Percentiles rank a stretch among this genome's conserved stretches.
These are phyloP conservation scores for Siniperca chuatsi DNA, from an alignment of 2,113 vertebrate species.

Conservation along the genomic window DNA sequence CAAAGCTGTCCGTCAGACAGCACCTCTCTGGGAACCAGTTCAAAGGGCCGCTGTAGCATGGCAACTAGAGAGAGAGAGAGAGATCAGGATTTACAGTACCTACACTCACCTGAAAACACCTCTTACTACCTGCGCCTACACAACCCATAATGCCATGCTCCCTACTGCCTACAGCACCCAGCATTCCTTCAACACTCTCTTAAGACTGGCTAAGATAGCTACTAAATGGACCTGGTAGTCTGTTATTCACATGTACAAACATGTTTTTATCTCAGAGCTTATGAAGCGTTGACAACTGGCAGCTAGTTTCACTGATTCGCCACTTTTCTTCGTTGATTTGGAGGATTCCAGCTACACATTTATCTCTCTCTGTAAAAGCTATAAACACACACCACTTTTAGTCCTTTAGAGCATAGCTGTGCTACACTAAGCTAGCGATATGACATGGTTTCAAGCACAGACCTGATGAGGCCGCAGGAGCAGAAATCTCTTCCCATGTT, in stretches of 20 bases:
- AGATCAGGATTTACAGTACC: constrained; percentile 51
- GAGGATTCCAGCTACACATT: constrained; percentile 11
- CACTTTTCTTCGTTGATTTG: constrained; percentile 40
- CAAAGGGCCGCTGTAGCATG: constrained; percentile 94
- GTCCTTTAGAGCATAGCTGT: constrained; percentile 23
- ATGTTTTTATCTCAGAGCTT: constrained; percentile 51
- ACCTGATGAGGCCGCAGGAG: constrained; percentile 19
- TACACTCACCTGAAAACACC: constrained; percentile 55
- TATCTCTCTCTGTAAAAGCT: constrained; percentile 33
- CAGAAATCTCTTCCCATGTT: constrained; percentile 4
- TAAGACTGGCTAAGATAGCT: constrained; percentile 42
- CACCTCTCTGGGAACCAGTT: constrained; percentile 99
- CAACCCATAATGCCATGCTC: constrained; percentile 59
- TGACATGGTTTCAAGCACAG: constrained; percentile 61
- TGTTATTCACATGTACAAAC: constrained; percentile 25
- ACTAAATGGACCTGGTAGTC: constrained; percentile 46
- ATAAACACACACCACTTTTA: constrained; percentile 19
- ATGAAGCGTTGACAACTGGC: constrained; percentile 69
- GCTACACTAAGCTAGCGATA: constrained; percentile 30
- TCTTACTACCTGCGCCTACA: constrained; percentile 56
- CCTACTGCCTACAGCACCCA: constrained; percentile 59
- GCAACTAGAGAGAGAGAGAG: constrained; percentile 44
- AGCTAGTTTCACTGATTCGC: constrained; percentile 75
- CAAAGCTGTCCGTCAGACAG: constrained; percentile 96
- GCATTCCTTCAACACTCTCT: constrained; percentile 36